Evolutionary conservation across 2,113 vertebrate species (phyloP).

Genomic region (Podarcis cretensis): DNA sequence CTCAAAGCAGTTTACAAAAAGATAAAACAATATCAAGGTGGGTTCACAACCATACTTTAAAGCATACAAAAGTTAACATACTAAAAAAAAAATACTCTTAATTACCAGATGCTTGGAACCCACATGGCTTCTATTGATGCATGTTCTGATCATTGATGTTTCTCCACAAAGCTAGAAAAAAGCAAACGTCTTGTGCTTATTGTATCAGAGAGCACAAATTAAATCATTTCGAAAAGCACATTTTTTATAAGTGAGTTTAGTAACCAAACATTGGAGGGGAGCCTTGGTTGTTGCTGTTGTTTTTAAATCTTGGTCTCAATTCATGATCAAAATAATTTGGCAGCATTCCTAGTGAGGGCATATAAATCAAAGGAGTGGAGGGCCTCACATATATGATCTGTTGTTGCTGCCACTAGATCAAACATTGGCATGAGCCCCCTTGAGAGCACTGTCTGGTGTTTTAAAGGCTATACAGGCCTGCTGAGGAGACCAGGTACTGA

Average conservation of each 20-base stretch:
- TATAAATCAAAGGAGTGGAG: neutral
- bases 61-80: too few relatives aligned
- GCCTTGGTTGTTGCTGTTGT: neutral
- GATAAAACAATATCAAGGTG: too few relatives aligned
- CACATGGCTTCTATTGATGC: neutral
- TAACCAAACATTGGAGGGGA: neutral
- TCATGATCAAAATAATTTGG: neutral
- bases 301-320: neutral
- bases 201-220: neutral
- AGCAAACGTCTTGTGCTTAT: neutral
- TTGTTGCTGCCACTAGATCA: accelerated
- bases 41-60: too few relatives aligned
- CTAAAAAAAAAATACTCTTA: too few relatives aligned
- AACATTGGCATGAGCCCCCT: neutral
- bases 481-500: neutral
- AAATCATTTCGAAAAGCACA: neutral
- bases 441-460: neutral
- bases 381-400: neutral
- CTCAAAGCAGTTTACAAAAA: too few relatives aligned
- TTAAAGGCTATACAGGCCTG: neutral
- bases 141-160: neutral
- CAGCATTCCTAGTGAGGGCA: neutral
- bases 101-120: neutral
- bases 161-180: neutral
- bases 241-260: neutral